phyloP scores from a whole-genome alignment of 2,797 vertebrate species.

The Meriones psammophilus region DNA sequence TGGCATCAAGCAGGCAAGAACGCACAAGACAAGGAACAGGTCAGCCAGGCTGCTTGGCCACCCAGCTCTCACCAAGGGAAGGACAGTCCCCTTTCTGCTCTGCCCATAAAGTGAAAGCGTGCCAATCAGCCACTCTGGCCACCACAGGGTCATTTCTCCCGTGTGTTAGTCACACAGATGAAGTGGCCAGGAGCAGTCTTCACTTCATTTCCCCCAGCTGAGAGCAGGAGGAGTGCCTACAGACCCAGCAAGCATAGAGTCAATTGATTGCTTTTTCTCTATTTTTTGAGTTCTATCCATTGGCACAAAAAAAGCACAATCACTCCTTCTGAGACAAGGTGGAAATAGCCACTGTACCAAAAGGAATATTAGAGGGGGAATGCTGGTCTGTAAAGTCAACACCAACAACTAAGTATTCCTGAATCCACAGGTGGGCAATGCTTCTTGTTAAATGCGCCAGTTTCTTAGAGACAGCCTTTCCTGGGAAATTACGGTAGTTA shows the following conservation, averaged over 20 bases:
- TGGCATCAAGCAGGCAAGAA: fast-evolving
- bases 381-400: neutral
- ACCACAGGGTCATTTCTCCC: neutral
- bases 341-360: neutral
- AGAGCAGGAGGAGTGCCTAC: neutral
- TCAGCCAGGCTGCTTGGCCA: neutral
- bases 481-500: neutral
- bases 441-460: neutral
- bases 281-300: neutral
- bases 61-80: neutral
- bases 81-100: neutral
- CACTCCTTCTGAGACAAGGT: neutral
- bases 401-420: neutral
- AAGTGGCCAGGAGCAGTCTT: neutral
- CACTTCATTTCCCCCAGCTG: fast-evolving
- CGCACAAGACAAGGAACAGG: fast-evolving
- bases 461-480: neutral
- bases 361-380: neutral
- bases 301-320: neutral
- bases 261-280: neutral
- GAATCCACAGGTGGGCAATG: neutral
- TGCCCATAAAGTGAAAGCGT: neutral
- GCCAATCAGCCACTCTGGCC: neutral
- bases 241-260: neutral
- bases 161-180: neutral